Base-by-base conservation (phyloP, 1,140 invertebrate genomes). In the Scaptomyza hsui region DNA sequence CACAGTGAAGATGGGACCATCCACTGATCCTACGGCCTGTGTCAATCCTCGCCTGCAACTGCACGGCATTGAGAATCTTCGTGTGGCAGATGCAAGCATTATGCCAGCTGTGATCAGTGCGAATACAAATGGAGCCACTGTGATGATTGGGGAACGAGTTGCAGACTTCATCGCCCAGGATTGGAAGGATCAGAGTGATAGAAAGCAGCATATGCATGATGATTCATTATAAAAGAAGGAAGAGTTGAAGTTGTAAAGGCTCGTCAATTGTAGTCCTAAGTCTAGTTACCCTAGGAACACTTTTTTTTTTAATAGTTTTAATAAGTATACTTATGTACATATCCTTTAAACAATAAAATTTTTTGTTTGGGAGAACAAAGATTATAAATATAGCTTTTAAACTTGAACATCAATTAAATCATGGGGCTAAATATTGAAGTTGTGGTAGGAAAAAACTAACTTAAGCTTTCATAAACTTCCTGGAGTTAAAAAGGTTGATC, bases 61-160 rank as follows among this genome's bases (percentile, higher is more conserved):
- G 0, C 92, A 95, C 67, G 96, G 96, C 0, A 83, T 96, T 0
- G 83, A 92, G n/a, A 93, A 93, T 18, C 90, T 97, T 24, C 92
- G 96, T 32, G 95, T 97, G 1, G 94, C 94, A 0, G 96, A 97
- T 90, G 94, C 94, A 35, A 96, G 95, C 41, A 92, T 97, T 0
- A 96, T 97, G 92, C 96, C 96, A 0, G 91, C 91, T 2, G 93
- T 96, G n/a, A 92, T 95, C 9, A 93, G 93, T 3, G 95, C 94
- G 1, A 96, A 97, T 79, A 94, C 95, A 0, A 96, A 95, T 65
- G 95, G 95, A 0, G 94, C 94, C 0, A 94, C 95, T 2, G 93
- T 94, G 42, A 98, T 98, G 97, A 95, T 98, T 45, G 97, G 94
- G 0, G 97, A 98, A 91, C 97, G 97, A 86, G 96, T 93, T 0